Base-by-base conservation (phyloP, 2,113 vertebrate species). In the Centropus bengalensis region DNA sequence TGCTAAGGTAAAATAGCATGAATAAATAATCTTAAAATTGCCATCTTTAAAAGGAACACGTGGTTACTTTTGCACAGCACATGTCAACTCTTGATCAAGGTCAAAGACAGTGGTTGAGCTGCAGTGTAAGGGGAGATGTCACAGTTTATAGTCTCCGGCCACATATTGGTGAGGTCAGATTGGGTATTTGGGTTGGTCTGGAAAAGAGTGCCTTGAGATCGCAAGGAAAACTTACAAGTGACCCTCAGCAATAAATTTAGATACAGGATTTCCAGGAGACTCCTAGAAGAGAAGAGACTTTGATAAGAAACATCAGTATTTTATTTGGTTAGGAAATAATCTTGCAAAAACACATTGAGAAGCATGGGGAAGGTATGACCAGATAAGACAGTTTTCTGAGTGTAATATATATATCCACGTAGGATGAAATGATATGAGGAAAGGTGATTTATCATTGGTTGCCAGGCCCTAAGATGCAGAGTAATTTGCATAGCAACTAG, bases 141-240 rank as follows among this genome's bases (percentile, higher is more conserved):
- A 14, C 30, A 22, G 9, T 4, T 38, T 44, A 28, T 5, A 64
- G 44, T 17, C 20, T 78, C 28, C 56, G 47, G 16, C 40, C 67
- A 51, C 62, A 21, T 10, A 23, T 36, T 8, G 9, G 14, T 0
- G 2, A 36, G 20, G 6, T 44, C 3, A 1, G 14, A 58, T 6
- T 18, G 36, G 10, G 21, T 13, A 19, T 82, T 62, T 36, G 36
- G 15, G 8, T 27, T 60, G 45, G 14, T 62, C 26, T 42, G 38
- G 49, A 86, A 86, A 63, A 36, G 14, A 63, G 3, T 22, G 10
- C 18, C 16, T 42, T n/a, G 21, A 13, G 17, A 12, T 6, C 23
- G 13, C n/a, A 77, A 71, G 18, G 18, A n/a, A 28, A 67, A 58
- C 18, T 52, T 89, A 21, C 27, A 49, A 54, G 36, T 54, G 54